Evolutionary conservation across 2,113 vertebrate genomes (phyloP).

Genomic region (Halcyon senegalensis): DNA sequence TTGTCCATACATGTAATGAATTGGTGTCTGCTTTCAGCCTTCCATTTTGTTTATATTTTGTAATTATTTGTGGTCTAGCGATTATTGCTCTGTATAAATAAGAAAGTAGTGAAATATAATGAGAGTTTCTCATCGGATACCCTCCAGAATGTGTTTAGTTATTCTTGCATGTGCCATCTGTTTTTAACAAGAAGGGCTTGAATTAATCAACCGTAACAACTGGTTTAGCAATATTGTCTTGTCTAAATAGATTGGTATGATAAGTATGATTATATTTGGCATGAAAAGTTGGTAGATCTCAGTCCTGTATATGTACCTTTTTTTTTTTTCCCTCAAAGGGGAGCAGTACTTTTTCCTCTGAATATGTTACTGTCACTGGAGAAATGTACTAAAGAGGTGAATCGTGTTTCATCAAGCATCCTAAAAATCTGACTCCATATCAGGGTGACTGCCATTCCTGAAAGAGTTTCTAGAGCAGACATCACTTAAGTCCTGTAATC

Average conservation of each 20-base stretch:
- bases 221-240: conserved; percentile 19
- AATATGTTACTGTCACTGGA: background rate
- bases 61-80: conserved; percentile 33
- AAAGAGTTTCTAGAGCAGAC: background rate
- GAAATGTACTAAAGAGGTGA: background rate
- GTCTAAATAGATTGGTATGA: conserved; percentile 38
- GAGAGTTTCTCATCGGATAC: conserved; percentile 25
- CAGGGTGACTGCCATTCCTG: background rate
- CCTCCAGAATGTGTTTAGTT: conserved; percentile 23
- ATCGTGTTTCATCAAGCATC: background rate
- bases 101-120: conserved; percentile 31
- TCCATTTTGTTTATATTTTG: conserved; percentile 40
- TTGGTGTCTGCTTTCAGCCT: conserved; percentile 17
- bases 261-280: conserved; percentile 43
- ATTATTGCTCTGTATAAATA: conserved; percentile 18
- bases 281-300: background rate
- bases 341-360: background rate
- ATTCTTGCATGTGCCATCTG: conserved; percentile 44
- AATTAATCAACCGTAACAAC: conserved; percentile 56
- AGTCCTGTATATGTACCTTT: background rate
- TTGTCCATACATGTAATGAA: background rate
- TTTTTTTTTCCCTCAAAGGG: background rate
- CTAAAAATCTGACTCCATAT: background rate
- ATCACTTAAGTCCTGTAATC: background rate
- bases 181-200: conserved; percentile 37